Conservation (phyloP, 2,797 vertebrate genomes). For the Eidolon dupreanum region DNA sequence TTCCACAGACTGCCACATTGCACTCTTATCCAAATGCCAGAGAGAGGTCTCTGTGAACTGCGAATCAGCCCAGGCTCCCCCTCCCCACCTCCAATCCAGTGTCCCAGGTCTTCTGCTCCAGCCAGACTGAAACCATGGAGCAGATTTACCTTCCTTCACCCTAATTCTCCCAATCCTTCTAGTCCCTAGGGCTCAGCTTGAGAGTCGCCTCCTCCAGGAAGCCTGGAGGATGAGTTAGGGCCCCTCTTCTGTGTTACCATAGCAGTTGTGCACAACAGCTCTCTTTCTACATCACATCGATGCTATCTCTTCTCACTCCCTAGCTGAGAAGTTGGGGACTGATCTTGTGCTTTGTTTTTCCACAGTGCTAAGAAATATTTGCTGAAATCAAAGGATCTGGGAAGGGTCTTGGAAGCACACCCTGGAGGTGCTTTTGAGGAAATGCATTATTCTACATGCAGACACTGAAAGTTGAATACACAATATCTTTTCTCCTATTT, state of each 20-base stretch:
- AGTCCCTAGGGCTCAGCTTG: background rate
- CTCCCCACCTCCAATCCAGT: too few species aligned
- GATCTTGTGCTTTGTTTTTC: background rate
- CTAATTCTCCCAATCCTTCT: background rate
- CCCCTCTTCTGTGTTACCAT: background rate
- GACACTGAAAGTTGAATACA: background rate
- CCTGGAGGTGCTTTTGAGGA: background rate
- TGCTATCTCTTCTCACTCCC: background rate
- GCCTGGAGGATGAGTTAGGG: background rate
- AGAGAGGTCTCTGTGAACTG: background rate
- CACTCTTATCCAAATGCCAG: background rate
- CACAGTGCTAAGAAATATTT: background rate
- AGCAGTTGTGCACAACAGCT: background rate
- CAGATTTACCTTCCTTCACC: background rate
- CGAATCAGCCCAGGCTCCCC: background rate
- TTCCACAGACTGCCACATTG: background rate
- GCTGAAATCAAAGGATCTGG: background rate
- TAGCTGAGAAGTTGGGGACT: background rate
- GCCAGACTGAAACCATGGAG: background rate
- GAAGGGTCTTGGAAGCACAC: background rate
- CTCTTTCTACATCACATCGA: background rate
- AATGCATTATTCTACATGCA: background rate
- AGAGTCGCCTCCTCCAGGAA: background rate
- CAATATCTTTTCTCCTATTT: background rate
- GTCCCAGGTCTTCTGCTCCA: background rate